Percentiles rank a stretch among this genome's conserved stretches.
These are phyloP conservation scores for Vidua macroura DNA, from an alignment of 2,113 vertebrate species.

Conservation along the genomic window DNA sequence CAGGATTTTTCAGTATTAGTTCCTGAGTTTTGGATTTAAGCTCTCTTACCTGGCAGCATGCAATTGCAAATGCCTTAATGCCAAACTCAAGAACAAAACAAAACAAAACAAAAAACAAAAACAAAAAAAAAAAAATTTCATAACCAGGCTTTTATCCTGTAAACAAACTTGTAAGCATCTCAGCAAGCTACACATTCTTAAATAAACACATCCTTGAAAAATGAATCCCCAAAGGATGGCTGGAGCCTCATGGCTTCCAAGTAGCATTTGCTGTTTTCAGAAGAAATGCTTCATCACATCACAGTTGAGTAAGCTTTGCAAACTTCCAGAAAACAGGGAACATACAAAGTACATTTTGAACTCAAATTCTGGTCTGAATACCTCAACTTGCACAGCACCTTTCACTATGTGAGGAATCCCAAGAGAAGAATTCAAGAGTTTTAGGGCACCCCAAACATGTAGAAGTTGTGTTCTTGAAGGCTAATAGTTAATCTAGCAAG, in stretches of 20 bases:
- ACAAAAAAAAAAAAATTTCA: not conserved
- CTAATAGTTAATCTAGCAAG: not conserved
- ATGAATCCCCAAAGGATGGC: not conserved
- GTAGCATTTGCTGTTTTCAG: not conserved
- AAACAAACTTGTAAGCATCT: not conserved
- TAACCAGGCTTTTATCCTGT: not conserved
- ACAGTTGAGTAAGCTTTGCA: not conserved
- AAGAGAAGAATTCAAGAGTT: not conserved
- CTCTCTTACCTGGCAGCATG: not conserved
- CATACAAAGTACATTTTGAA: not conserved
- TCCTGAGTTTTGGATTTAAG: not conserved
- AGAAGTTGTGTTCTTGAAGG: not conserved
- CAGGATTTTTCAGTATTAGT: not conserved
- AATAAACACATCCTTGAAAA: not conserved
- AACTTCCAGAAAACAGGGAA: not conserved
- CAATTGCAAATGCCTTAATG: not conserved
- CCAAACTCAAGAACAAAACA: not conserved
- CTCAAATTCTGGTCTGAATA: not conserved
- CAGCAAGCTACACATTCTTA: not conserved
- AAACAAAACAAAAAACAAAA: not conserved
- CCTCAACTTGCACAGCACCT: not conserved
- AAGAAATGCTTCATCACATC: not conserved
- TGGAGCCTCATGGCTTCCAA: not conserved
- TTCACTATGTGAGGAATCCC: not conserved
- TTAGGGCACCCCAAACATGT: not conserved